phyloP scores from a whole-genome alignment of 2,888 invertebrate species.

The Tenthredo mesomela region DNA sequence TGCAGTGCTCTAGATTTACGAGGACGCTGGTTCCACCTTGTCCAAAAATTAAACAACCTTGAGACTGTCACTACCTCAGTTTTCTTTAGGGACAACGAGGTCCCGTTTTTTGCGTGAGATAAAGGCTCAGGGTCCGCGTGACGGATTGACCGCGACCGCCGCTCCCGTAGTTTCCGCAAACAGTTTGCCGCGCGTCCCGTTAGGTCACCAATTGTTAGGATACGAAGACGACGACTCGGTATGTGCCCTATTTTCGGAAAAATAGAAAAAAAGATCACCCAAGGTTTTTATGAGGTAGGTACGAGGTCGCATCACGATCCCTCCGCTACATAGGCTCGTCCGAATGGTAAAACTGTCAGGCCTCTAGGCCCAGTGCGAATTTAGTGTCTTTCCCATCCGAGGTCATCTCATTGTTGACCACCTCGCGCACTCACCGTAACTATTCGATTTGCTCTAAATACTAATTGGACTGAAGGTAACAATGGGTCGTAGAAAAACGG shows the following conservation, averaged over 20 bases:
- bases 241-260: conserved; percentile 51
- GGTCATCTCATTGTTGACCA: conserved; percentile 43
- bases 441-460: conserved; percentile 38
- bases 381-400: conserved; percentile 29
- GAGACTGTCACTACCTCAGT: conserved; percentile 39
- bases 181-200: conserved; percentile 70
- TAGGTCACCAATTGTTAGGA: conserved; percentile 69
- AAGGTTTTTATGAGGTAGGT: conserved; percentile 58
- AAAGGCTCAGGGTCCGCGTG: conserved; percentile 37
- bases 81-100: conserved; percentile 48
- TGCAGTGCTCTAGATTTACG: conserved; percentile 69
- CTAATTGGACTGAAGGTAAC: conserved; percentile 24
- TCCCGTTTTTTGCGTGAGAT: conserved; percentile 51
- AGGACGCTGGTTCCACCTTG: conserved; percentile 68
- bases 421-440: conserved; percentile 6
- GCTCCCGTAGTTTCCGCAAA: conserved; percentile 73
- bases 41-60: conserved; percentile 65
- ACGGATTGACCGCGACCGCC: conserved; percentile 40
- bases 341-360: conserved; percentile 49
- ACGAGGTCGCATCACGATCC: not conserved
- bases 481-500: not conserved
- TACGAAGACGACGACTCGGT: not conserved
- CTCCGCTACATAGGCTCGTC: not conserved
- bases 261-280: conserved; percentile 51
- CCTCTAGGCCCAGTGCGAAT: conserved; percentile 45